Evolutionary conservation across 2,888 invertebrate genomes (phyloP), one percentile per base, ranked within the genome.

Genomic region (Choreutis nemorana): DNA sequence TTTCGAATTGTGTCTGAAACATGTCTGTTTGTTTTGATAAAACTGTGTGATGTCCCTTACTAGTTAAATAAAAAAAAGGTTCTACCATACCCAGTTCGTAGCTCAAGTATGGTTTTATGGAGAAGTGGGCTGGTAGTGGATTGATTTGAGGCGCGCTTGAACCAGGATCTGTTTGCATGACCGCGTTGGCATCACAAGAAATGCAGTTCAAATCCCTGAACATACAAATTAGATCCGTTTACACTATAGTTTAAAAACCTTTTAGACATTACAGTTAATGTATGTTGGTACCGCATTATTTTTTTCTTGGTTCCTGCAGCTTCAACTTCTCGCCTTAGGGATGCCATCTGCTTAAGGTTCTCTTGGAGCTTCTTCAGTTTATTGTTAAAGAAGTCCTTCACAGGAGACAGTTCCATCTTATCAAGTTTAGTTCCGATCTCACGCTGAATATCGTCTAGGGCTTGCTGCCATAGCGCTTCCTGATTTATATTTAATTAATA

Each of bases 161-260:
- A 13, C 68, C 56, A 21, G 83, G 73, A 9, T 85, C 80, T 51
- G 79, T 83, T 12, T 71, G 63, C 90, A 91, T 90, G 3, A 87
- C 82, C 1, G 86, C 89, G 14, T 86, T 82, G 18, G 87, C 87
- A 44, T 90, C 88, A 47, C 91, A 91, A 0, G 90, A 89, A 45
- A 91, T 81, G 49, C 90, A 91, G 41, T 87, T 86, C 9, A 90
- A 81, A 41, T 89, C 84, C 44, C 87, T 87, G 18, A 18, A 18
- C 18, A 18, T 18, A 18, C 8, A 6, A 18, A 5, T 6, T 18
- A 8, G 8, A 8, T 5, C 18, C 18, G 18, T 18, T 5, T 6
- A 5, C 8, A 6, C 18, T 18, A 18, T 6, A 18, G 18, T 6
- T 6, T 6, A 5, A 18, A 8, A 18, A 18, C 5, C 5, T 6